Evolutionary conservation across 1,140 invertebrate genomes (phyloP), one percentile per base, ranked within the genome.

Genomic region (Dendroctonus valens): DNA sequence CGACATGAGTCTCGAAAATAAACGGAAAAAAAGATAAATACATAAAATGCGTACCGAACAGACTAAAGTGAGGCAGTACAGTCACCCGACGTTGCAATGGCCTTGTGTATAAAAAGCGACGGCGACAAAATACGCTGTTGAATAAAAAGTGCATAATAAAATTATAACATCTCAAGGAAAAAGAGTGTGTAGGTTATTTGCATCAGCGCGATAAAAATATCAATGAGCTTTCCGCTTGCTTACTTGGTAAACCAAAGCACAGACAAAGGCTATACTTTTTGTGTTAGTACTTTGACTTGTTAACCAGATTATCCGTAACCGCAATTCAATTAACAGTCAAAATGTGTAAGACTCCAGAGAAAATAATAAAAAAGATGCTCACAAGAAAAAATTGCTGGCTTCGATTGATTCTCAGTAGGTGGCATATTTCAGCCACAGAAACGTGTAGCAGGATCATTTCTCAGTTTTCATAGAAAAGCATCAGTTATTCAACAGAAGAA

Each of bases 161-260:
- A 61, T 61, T 61, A 61, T 61, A 61, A 50, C 59, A 61, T 61
- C 59, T 51, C 59, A 61, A 61, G 59, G 59, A 61, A 61, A 57
- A 51, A 59, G 46, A 26, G 57, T 59, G 41, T 26, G 57, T 39
- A 8, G 46, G 7, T 50, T 50, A 61, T 61, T 61, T 61, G 59
- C 59, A 61, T 61, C 39, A 26, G 11, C 59, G 26, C 59, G 59
- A 51, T 61, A 61, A 61, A 61, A 61, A 61, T 61, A 61, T 61
- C 59, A 61, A 61, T 61, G 59, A 61, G 46, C 14, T 59, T 59
- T 59, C 26, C 41, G 15, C 15, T 59, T 39, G 38, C 15, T 57
- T 57, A 26, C 26, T 26, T 26, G 26, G 26, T 26, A 26, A 26
- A 26, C 26, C 26, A 26, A 26, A 26, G 26, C 26, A 26, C 26